Evolutionary conservation across 2,113 vertebrate genomes (phyloP).

Genomic region (Tragelaphus strepsiceros): DNA sequence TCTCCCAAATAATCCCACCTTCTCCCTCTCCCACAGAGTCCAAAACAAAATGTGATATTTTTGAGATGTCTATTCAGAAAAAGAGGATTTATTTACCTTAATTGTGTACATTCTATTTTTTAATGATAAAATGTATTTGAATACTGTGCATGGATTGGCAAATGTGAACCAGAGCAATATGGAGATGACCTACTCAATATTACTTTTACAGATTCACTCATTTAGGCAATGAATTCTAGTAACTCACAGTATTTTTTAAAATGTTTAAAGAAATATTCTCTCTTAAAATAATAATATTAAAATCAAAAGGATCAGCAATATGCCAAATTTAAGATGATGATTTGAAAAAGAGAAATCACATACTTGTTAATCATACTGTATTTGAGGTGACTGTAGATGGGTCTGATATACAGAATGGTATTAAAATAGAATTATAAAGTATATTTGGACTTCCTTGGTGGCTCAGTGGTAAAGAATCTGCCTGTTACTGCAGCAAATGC

Average conservation of each 20-base stretch:
- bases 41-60: background rate
- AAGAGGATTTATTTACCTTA: background rate
- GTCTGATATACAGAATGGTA: conserved; percentile 51
- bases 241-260: background rate
- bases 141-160: background rate
- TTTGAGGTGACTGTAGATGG: conserved; percentile 60
- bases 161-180: background rate
- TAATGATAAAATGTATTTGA: background rate
- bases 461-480: background rate
- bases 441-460: background rate
- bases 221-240: background rate
- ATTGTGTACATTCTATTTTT: background rate
- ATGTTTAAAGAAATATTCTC: background rate
- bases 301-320: background rate
- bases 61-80: background rate
- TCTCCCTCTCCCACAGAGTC: too few species aligned
- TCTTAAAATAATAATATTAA: background rate
- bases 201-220: background rate
- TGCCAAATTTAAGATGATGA: background rate
- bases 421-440: conserved; percentile 67
- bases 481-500: background rate
- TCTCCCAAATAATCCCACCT: too few species aligned
- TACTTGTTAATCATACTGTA: background rate
- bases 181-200: background rate
- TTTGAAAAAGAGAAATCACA: conserved; percentile 51